Evolutionary conservation across 1,140 invertebrate genomes (phyloP).

Genomic region (Drosophila pectinifera): DNA sequence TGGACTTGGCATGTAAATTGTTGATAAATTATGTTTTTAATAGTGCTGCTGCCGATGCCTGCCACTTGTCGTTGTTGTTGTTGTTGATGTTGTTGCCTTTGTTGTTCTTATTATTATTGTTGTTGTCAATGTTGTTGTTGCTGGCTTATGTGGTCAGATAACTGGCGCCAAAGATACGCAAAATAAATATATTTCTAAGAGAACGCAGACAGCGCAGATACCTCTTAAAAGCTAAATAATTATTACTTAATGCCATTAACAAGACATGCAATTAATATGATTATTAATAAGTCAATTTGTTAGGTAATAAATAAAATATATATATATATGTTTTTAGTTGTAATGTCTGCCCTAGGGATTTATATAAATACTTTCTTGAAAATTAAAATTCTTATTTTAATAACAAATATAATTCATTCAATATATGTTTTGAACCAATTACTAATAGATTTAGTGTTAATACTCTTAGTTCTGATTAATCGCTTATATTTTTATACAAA

Average conservation of each 20-base stretch:
- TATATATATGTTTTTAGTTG: too few relatives aligned
- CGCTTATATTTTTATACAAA: too few relatives aligned
- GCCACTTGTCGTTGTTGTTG: constrained; percentile 6
- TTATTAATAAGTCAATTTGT: not conserved
- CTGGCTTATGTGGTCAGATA: constrained; percentile 38
- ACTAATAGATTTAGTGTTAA: too few relatives aligned
- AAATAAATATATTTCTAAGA: constrained; percentile 22
- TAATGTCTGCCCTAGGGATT: too few relatives aligned
- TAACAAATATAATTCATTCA: too few relatives aligned
- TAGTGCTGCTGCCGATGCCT: constrained; percentile 24
- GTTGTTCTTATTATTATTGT: constrained; percentile 22
- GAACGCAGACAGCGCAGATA: not conserved
- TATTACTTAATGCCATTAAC: not conserved
- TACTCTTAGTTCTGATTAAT: too few relatives aligned
- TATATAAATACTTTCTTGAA: too few relatives aligned
- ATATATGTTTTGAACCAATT: too few relatives aligned
- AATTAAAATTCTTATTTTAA: too few relatives aligned
- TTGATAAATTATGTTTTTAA: constrained; percentile 76
- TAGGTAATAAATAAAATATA: not conserved
- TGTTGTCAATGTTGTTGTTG: constrained; percentile 20
- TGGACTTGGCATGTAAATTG: constrained; percentile 79
- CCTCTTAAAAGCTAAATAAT: not conserved
- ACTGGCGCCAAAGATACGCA: constrained; percentile 56
- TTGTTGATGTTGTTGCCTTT: constrained; percentile 21
- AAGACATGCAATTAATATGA: not conserved